phyloP scores from a whole-genome alignment of 2,888 invertebrate species.

The Taphrorychus bicolor region DNA sequence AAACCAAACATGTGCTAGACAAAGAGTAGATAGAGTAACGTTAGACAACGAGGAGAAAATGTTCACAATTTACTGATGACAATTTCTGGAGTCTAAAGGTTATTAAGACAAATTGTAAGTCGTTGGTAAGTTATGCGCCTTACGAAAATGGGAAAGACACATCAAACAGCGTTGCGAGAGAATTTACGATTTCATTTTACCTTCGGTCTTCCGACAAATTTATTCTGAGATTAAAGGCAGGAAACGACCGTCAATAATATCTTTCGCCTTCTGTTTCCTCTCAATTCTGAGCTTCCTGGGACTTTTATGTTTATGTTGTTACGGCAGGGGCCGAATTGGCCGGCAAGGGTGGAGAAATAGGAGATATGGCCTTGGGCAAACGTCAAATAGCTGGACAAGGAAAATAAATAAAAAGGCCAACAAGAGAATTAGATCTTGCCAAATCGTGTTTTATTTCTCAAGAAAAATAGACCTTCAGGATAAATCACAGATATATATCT shows the following conservation, averaged over 20 bases:
- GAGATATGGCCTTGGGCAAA: neutral
- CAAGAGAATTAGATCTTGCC: neutral
- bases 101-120: neutral
- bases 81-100: neutral
- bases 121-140: neutral
- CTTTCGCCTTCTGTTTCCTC: neutral
- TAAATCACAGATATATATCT: no score
- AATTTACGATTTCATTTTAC: neutral
- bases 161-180: neutral
- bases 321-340: neutral
- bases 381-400: neutral
- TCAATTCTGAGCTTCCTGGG: neutral
- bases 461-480: neutral
- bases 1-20: no score
- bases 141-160: neutral
- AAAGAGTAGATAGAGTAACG: no score
- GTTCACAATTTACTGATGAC: neutral
- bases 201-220: neutral
- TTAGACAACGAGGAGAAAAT: no score
- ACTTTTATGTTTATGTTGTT: neutral
- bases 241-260: neutral
- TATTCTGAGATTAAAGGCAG: neutral
- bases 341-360: neutral
- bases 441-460: neutral
- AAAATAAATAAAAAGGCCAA: neutral